A percentile compares a stretch with the other conserved stretches of the same genome.
Evolutionary conservation across 2,888 invertebrate species (phyloP).

Genomic region (Meloe dianella): DNA sequence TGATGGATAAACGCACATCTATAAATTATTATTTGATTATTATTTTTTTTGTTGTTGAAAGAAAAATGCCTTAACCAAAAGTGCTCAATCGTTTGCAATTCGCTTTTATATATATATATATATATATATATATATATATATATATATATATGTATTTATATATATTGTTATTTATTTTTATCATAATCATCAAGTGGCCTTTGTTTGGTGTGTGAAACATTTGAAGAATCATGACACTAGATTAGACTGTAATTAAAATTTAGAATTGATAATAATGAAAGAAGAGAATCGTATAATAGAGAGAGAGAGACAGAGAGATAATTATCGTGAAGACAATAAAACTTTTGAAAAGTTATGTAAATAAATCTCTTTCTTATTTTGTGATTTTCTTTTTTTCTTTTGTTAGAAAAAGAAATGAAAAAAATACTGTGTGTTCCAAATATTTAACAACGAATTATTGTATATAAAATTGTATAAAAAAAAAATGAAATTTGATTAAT

Average conservation of each 20-base stretch:
- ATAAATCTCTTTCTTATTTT: no score
- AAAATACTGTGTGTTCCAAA: constrained; percentile 45
- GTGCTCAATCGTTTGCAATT: constrained; percentile 39
- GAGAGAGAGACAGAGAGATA: no score
- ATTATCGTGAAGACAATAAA: constrained; percentile 6
- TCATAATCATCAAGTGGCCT: constrained; percentile 25
- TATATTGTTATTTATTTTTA: constrained; percentile 46
- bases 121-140: constrained; percentile 35
- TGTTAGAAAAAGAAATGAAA: constrained; percentile 19
- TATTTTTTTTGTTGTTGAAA: no score
- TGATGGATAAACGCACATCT: no score
- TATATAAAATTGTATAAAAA: constrained; percentile 52
- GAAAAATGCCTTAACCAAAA: constrained; percentile 25
- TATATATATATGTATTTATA: constrained; percentile 29
- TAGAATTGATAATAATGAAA: no score
- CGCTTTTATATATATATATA: constrained; percentile 40
- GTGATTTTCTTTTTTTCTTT: neutral
- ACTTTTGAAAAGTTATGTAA: neutral
- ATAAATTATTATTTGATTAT: no score
- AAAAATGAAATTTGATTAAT: no score
- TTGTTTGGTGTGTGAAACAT: neutral
- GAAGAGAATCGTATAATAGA: no score
- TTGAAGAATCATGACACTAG: neutral
- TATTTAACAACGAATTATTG: constrained; percentile 51
- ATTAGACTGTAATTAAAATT: no score